A percentile compares a stretch with the other conserved stretches of the same genome.
Conservation (phyloP, 2,888 invertebrate species). For the Eremobia ochroleuca region DNA sequence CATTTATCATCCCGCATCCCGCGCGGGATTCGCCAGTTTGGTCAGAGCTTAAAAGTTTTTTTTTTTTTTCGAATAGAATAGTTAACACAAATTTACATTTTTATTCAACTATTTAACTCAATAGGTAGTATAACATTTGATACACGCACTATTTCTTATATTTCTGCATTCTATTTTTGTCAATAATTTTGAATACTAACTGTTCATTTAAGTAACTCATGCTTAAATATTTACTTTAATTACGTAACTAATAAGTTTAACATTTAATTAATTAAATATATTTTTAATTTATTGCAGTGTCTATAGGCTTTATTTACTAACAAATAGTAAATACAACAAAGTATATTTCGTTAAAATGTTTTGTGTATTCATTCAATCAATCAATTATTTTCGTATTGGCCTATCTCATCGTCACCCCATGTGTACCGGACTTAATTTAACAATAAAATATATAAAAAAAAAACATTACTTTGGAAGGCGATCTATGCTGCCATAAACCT, state of each 20-base stretch:
- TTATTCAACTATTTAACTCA: constrained; percentile 11
- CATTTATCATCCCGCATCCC: too few relatives aligned
- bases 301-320: constrained; percentile 46
- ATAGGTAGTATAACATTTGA: constrained; percentile 30
- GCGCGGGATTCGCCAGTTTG: neutral
- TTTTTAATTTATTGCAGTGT: constrained; percentile 61
- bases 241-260: constrained; percentile 13
- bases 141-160: constrained; percentile 1
- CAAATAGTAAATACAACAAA: constrained; percentile 23
- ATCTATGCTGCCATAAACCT: neutral
- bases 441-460: too few relatives aligned
- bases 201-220: neutral
- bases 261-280: constrained; percentile 9
- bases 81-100: constrained; percentile 31
- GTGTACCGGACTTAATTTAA: neutral
- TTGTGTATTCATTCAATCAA: constrained; percentile 13
- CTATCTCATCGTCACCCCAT: neutral
- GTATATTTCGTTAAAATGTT: constrained; percentile 52
- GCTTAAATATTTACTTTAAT: constrained; percentile 12
- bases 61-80: neutral
- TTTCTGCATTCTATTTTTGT: constrained; percentile 1
- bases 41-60: neutral
- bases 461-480: neutral
- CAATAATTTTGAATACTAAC: neutral
- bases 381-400: neutral